These are phyloP conservation scores for Phyllotreta cruciferae DNA, from an alignment of 2,888 invertebrate genomes.

Conservation along the genomic window DNA sequence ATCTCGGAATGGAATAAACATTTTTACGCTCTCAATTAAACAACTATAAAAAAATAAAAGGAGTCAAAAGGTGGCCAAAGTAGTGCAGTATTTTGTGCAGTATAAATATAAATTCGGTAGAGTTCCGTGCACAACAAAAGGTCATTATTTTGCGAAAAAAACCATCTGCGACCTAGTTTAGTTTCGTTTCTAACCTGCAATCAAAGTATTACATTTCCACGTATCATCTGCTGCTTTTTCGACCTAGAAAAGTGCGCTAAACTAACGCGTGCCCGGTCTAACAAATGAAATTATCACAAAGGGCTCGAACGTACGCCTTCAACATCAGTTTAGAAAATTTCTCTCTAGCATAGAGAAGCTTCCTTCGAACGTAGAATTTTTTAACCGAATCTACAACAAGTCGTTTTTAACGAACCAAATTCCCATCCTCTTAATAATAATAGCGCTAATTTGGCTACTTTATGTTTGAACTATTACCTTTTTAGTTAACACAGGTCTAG, in stretches of 20 bases:
- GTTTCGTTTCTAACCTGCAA: slow-evolving; percentile 26
- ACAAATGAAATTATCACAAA: slow-evolving; percentile 14
- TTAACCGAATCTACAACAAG: slow-evolving; percentile 16
- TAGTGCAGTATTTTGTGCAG: neutral
- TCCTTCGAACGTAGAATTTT: neutral
- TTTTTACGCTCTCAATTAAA: too few species aligned
- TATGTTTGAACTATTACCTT: slow-evolving; percentile 19
- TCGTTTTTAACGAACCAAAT: slow-evolving; percentile 20
- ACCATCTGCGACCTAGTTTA: slow-evolving; percentile 44
- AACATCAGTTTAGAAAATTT: neutral
- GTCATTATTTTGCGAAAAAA: slow-evolving; percentile 25
- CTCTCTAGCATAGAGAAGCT: too few species aligned
- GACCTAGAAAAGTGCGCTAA: slow-evolving; percentile 38
- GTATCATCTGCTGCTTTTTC: slow-evolving; percentile 38
- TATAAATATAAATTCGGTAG: neutral
- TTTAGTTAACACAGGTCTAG: slow-evolving; percentile 17
- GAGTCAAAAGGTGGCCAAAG: neutral
- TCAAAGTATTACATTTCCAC: slow-evolving; percentile 43
- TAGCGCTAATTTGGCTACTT: slow-evolving; percentile 18
- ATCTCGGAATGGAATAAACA: too few species aligned
- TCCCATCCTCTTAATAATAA: slow-evolving; percentile 21
- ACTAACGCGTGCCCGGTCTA: slow-evolving; percentile 34
- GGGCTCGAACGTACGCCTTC: slow-evolving; percentile 14
- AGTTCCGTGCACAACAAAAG: neutral
- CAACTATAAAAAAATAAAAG: neutral